Evolutionary conservation across 2,888 invertebrate genomes (phyloP).

Genomic region (Cacoxenus indagator): DNA sequence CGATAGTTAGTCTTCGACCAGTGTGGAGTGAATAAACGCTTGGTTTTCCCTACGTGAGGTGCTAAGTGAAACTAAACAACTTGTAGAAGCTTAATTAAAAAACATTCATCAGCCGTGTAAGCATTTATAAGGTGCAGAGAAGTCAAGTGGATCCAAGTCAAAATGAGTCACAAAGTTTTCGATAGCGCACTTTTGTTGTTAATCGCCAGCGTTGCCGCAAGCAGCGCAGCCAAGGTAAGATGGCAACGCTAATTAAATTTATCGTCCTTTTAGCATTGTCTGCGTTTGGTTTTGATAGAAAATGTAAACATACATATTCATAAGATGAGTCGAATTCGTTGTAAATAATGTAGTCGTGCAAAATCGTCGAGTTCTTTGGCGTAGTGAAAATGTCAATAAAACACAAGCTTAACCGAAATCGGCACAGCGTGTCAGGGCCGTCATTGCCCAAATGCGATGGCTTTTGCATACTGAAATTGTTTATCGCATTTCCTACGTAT

Average conservation of each 20-base stretch:
- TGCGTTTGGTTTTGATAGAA: neutral
- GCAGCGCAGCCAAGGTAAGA: constrained; percentile 54
- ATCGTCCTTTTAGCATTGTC: no score
- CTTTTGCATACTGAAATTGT: neutral
- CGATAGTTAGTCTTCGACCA: neutral
- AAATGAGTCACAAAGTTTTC: constrained; percentile 53
- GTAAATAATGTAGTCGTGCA: no score
- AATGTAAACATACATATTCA: no score
- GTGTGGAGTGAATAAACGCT: constrained; percentile 6
- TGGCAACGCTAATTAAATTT: neutral
- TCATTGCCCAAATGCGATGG: neutral
- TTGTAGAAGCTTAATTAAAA: constrained; percentile 19
- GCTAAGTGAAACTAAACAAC: no score
- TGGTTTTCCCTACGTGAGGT: neutral
- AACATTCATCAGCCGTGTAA: constrained; percentile 19
- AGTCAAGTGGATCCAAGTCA: constrained; percentile 15
- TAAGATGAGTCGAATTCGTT: no score
- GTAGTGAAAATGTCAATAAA: neutral
- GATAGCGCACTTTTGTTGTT: constrained; percentile 36
- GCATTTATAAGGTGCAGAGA: constrained; percentile 21
- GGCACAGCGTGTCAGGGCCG: constrained; percentile 41
- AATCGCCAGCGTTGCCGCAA: constrained; percentile 32
- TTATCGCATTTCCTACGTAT: neutral
- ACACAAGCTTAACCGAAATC: constrained; percentile 19
- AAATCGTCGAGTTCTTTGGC: no score